Evolutionary conservation across 1,140 invertebrate species (phyloP).

Genomic region (Diprion similis): DNA sequence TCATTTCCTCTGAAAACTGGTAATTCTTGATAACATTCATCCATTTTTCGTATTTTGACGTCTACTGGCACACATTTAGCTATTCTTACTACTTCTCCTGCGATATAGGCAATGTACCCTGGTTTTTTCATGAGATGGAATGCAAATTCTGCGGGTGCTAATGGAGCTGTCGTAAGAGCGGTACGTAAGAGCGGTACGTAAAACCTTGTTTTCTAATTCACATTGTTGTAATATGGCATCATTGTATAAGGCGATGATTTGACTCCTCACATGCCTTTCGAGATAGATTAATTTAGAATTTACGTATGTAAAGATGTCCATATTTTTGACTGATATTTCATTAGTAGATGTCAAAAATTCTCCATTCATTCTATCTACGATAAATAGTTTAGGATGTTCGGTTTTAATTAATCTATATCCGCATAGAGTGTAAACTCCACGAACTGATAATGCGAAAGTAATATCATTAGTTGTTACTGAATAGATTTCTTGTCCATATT

Average conservation of each 20-base stretch:
- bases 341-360: not conserved
- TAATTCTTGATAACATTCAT: constrained; percentile 12
- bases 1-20: constrained; percentile 12
- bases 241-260: not conserved
- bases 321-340: not conserved
- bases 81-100: not conserved
- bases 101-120: not conserved
- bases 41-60: not conserved
- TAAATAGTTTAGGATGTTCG: not conserved
- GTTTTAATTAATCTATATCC: not conserved
- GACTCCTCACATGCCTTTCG: not conserved
- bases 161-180: not conserved
- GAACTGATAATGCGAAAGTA: not conserved
- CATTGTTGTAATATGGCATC: not conserved
- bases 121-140: not conserved
- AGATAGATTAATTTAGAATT: not conserved
- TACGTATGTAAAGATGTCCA: not conserved
- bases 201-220: not conserved
- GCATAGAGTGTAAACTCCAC: not conserved
- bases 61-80: not conserved
- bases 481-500: not conserved
- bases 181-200: no score
- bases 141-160: not conserved
- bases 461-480: not conserved
- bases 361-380: not conserved